Conservation (phyloP, 2,113 vertebrate species). For the Proterorhinus semilunaris region DNA sequence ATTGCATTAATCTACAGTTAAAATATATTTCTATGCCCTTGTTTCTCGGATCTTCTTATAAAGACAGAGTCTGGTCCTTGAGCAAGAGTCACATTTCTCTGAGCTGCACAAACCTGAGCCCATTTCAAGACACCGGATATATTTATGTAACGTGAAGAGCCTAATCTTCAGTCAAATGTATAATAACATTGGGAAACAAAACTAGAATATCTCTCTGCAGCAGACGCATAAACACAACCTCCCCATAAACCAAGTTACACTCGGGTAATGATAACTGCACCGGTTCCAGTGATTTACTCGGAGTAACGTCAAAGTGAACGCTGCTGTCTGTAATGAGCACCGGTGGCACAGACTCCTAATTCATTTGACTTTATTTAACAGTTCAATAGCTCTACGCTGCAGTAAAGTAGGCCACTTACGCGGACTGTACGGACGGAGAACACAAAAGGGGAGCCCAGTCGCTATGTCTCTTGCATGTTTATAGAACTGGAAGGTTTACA, state of each 20-base stretch:
- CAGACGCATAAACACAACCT: neutral
- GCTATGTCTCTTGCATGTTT: neutral
- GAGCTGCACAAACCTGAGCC: neutral
- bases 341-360: neutral
- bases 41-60: neutral
- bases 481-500: neutral
- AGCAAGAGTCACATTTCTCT: slow-evolving; percentile 4
- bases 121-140: slow-evolving; percentile 3
- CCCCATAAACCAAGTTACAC: neutral
- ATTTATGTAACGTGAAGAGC: neutral
- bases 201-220: neutral
- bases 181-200: neutral
- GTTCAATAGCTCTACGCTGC: slow-evolving; percentile 16
- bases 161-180: neutral
- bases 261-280: neutral
- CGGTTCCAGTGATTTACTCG: neutral
- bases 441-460: slow-evolving; percentile 3
- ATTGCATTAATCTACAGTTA: neutral
- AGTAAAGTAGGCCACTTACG: slow-evolving; percentile 41
- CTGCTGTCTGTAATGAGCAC: neutral
- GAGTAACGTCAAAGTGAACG: neutral
- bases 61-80: neutral
- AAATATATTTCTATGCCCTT: neutral
- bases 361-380: slow-evolving; percentile 3
- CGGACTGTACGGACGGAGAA: slow-evolving; percentile 29